phyloP scores from a whole-genome alignment of 1,140 invertebrate genomes.

The Holotrichia oblita region DNA sequence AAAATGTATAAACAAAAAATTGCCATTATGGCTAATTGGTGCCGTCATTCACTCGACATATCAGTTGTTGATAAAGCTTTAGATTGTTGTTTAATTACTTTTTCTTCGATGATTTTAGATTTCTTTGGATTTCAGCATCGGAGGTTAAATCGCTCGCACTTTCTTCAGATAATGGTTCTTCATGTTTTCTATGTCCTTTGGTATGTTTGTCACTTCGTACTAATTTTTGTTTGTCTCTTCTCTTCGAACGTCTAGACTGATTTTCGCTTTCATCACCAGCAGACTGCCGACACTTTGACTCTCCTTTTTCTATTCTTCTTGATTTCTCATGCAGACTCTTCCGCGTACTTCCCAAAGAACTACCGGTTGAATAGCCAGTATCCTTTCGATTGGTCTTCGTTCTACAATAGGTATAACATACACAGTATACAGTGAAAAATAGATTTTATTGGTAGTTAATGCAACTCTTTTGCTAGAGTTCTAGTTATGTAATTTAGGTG shows the following conservation, averaged over 20 bases:
- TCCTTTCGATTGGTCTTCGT: slow-evolving; percentile 65
- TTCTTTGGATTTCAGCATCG: slow-evolving; percentile 52
- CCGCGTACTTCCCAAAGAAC: slow-evolving; percentile 64
- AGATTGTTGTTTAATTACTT: slow-evolving; percentile 48
- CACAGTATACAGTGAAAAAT: too few relatives aligned
- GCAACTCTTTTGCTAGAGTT: too few relatives aligned
- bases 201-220: slow-evolving; percentile 51
- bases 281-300: neutral
- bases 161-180: slow-evolving; percentile 52
- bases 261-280: slow-evolving; percentile 17
- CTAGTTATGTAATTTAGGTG: too few relatives aligned
- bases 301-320: neutral
- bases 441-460: too few relatives aligned
- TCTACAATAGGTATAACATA: too few relatives aligned
- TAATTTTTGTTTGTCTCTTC: slow-evolving; percentile 49
- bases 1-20: slow-evolving; percentile 67
- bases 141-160: slow-evolving; percentile 44
- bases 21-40: slow-evolving; percentile 66
- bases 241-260: slow-evolving; percentile 45
- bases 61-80: slow-evolving; percentile 51
- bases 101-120: slow-evolving; percentile 34
- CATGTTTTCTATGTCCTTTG: slow-evolving; percentile 46
- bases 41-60: slow-evolving; percentile 65
- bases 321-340: slow-evolving; percentile 46
- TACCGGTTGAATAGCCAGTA: slow-evolving; percentile 72